phyloP scores from a whole-genome alignment of 1,140 invertebrate species.

The Coptotermes formosanus region DNA sequence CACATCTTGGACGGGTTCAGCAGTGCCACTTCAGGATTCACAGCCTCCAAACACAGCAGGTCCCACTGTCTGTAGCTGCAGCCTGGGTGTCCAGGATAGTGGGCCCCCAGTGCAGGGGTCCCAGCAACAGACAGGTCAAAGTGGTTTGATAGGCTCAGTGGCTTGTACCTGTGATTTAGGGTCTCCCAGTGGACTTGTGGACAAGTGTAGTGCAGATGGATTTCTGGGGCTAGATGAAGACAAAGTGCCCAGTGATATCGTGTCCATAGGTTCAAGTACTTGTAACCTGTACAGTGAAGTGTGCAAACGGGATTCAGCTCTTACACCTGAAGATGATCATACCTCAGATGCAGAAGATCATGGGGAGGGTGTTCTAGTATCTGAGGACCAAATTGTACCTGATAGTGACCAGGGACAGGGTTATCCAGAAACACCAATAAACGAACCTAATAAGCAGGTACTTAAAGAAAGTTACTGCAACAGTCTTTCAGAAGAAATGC shows the following conservation, averaged over 20 bases:
- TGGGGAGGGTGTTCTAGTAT: conserved; percentile 11
- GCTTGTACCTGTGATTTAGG: neutral
- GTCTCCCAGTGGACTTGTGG: neutral
- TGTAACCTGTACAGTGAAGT: conserved; percentile 35
- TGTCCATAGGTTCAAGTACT: conserved; percentile 34
- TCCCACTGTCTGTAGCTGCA: conserved; percentile 53
- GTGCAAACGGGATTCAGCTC: conserved; percentile 28
- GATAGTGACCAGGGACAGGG: conserved; percentile 38
- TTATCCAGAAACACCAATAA: conserved; percentile 13
- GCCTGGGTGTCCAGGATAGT: conserved; percentile 45
- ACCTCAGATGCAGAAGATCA: neutral
- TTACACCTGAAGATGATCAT: conserved; percentile 15
- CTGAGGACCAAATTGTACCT: conserved; percentile 53
- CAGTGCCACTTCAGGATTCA: neutral
- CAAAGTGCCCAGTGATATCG: conserved; percentile 6
- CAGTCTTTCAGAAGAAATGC: conserved; percentile 30
- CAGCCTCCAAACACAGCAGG: neutral
- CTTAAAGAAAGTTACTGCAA: conserved; percentile 28
- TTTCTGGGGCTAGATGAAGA: conserved; percentile 18
- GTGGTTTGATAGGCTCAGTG: neutral
- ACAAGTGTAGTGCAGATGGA: conserved; percentile 5
- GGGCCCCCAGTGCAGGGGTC: neutral
- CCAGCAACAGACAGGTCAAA: conserved; percentile 39
- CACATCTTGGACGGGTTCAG: neutral
- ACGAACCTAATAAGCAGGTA: conserved; percentile 35